Conservation (phyloP, 2,113 vertebrate species). For the Charadrius vociferus region DNA sequence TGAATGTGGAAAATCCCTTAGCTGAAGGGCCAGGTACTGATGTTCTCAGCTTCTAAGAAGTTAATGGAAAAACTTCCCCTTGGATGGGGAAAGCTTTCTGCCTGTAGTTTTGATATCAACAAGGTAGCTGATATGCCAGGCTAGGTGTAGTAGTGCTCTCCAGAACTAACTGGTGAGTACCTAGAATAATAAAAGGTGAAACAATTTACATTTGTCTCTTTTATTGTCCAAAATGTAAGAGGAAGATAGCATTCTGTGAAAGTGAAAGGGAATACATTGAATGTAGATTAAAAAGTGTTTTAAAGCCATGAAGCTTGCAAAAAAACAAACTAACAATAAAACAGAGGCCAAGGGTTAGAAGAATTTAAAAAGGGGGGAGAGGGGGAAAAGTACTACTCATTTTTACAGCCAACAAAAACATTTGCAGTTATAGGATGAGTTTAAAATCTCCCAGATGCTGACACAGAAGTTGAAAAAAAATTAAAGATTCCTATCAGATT, state of each 20-base stretch:
- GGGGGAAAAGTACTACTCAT: neutral
- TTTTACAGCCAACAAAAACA: neutral
- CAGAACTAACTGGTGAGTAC: neutral
- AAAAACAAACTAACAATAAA: neutral
- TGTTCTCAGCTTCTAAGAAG: neutral
- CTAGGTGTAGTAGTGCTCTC: neutral
- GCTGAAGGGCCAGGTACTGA: neutral
- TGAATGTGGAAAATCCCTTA: neutral
- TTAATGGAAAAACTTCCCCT: neutral
- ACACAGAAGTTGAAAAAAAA: neutral
- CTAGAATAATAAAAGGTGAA: neutral
- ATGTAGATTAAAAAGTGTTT: neutral
- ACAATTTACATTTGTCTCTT: neutral
- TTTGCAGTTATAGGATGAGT: neutral
- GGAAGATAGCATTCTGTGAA: neutral
- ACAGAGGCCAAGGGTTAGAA: neutral
- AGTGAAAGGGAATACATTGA: neutral
- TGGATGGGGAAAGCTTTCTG: neutral
- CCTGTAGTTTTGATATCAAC: neutral
- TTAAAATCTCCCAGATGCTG: neutral
- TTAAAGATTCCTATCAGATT: neutral
- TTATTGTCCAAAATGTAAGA: neutral
- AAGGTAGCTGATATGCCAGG: neutral
- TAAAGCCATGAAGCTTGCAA: neutral
- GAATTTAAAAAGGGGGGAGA: neutral